Evolutionary conservation across 2,113 vertebrate genomes (phyloP).

Genomic region (Lepisosteus oculatus): DNA sequence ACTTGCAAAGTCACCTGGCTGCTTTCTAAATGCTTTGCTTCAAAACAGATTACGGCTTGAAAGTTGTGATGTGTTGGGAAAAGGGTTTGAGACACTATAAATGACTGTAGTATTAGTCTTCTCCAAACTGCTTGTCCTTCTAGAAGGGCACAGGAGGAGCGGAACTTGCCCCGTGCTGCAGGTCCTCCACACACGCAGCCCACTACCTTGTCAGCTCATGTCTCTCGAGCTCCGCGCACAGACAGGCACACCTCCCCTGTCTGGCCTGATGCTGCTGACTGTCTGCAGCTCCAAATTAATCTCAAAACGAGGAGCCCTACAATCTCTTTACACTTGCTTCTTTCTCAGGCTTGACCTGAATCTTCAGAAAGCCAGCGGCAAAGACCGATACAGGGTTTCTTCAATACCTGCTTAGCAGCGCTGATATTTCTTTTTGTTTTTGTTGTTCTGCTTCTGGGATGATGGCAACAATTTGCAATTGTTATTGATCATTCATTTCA

Average conservation of each 20-base stretch:
- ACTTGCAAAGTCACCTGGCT: too few species aligned
- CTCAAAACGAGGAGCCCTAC: neutral
- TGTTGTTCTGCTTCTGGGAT: too few species aligned
- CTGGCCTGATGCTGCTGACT: neutral
- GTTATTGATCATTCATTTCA: too few species aligned
- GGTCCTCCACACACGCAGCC: neutral
- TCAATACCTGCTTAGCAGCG: too few species aligned
- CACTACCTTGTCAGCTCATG: neutral
- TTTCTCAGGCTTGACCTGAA: neutral
- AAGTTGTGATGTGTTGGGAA: too few species aligned
- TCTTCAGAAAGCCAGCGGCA: neutral
- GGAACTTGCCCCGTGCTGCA: neutral
- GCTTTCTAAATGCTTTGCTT: too few species aligned
- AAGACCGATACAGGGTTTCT: neutral
- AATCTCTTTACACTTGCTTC: neutral
- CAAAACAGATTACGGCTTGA: too few species aligned
- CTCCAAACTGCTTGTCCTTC: neutral
- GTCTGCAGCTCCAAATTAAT: neutral
- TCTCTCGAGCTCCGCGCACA: neutral
- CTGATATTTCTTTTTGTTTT: too few species aligned
- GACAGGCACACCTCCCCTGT: neutral
- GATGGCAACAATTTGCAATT: too few species aligned
- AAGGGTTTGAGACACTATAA: too few species aligned
- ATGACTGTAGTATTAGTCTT: neutral
- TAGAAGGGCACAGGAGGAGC: neutral